Base-by-base conservation (phyloP, 2,113 vertebrate genomes). In the Percina caprodes region DNA sequence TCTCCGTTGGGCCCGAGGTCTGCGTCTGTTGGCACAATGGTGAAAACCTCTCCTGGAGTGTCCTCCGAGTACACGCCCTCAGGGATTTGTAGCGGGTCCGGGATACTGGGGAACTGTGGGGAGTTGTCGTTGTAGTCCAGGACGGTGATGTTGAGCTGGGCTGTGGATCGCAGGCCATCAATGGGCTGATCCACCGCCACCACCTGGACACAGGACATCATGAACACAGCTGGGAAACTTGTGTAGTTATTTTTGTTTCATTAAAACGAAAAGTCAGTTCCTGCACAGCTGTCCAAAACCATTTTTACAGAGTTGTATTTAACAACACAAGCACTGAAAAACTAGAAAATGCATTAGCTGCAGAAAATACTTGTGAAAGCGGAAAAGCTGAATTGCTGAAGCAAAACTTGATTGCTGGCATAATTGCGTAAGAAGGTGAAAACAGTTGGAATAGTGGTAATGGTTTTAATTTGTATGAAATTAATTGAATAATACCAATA, bases 61-160 rank as follows among this genome's bases (percentile, higher is more conserved):
- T 42, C 46, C 18, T 59, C 33, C 0, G 4, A 60, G 49, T 95
- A 96, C 26, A 86, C 10, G 30, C 95, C 93, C 84, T 96, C 96
- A 0, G 49, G 67, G 55, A 92, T 9, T 0, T 0, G 21, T 21
- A 95, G 86, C 21, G 11, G 75, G 33, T 94, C 93, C 0, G 94
- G 88, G 77, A 95, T 88, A 11, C 23, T 52, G 1, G 89, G 80
- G 86, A 96, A 96, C 86, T 96, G 92, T 0, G 96, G 96, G 74
- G 94, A 91, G 78, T 97, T 96, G 80, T 97, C 96, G 1, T 96
- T 96, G 89, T 95, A 88, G 77, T 97, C 96, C 84, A 94, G 83
- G 79, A 96, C 69, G 6, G 86, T 94, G 88, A 97, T 68, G 60
- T 91, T 91, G 73, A 96, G 79, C 80, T 92, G 74, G 66, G 95